Evolutionary conservation across 2,797 vertebrate genomes (phyloP), one percentile per base, ranked within the genome.

Genomic region (Thamnophis elegans): DNA sequence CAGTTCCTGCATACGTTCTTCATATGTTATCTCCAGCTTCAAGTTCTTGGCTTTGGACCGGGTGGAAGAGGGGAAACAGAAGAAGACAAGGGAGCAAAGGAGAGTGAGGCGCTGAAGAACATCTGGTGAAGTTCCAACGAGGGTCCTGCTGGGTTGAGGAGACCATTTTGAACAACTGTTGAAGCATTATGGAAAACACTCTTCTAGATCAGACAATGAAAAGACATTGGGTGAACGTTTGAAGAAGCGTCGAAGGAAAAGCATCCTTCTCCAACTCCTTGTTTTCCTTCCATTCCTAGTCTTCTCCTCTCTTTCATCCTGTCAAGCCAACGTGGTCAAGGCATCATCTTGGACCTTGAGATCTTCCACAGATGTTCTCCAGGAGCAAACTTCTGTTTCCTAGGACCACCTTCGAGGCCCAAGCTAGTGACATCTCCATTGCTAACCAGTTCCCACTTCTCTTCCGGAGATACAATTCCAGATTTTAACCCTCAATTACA

Each of bases 381-480:
- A 42, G 87, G 10, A 89, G 18, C 8, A 11, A 9, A 47, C 28
- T 58, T 85, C 68, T 54, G 14, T 85, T 60, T 92, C 22, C n/a
- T n/a, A n/a, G n/a, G n/a, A n/a, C n/a, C n/a, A n/a, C n/a, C n/a
- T n/a, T n/a, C 36, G 36, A 56, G 6, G 54, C 8, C 56, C 16
- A 3, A 93, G 94, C 93, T 96, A 85, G 96, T 97, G 93, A 95
- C 94, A 94, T 94, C 89, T 96, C 94, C 94, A 22, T 97, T 95
- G 96, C 93, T 94, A 94, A 93, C 94, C 86, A 32, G 95, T 96
- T 97, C 95, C 94, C 93, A 92, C 93, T 94, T 6, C 95, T 92
- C 95, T 95, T 95, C 93, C 90, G 55, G 88, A 91, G 95, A 95
- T 68, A 92, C 89, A 94, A 88, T 96, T 96, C 95, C 93, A 94